phyloP scores from a whole-genome alignment of 2,888 invertebrate genomes.

The Tuberolachnus salignus region DNA sequence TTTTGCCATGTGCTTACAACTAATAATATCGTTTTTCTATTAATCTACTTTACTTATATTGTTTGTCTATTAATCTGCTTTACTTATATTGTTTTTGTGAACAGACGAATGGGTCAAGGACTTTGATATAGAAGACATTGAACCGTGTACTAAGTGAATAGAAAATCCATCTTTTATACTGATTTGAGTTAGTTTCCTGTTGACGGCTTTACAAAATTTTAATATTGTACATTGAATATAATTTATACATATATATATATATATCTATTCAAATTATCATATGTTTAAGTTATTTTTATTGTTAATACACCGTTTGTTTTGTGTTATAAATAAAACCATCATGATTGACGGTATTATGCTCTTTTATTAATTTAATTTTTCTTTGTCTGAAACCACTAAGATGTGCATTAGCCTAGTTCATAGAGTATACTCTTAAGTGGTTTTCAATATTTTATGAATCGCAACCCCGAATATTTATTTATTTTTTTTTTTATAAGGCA shows the following conservation, averaged over 20 bases:
- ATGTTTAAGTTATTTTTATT: conserved; percentile 50
- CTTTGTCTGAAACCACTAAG: too few species aligned
- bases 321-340: background rate
- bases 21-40: conserved; percentile 6
- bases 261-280: background rate
- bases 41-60: background rate
- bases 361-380: too few species aligned
- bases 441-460: too few species aligned
- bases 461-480: too few species aligned
- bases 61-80: background rate
- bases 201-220: background rate
- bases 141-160: conserved; percentile 42
- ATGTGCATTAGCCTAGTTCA: too few species aligned
- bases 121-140: conserved; percentile 64
- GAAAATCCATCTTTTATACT: background rate
- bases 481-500: too few species aligned
- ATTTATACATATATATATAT: conserved; percentile 7
- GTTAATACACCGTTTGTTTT: conserved; percentile 34
- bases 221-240: background rate
- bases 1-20: background rate
- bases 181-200: conserved; percentile 26
- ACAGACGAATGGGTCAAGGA: conserved; percentile 68
- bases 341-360: too few species aligned
- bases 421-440: too few species aligned
- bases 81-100: background rate